Base-by-base conservation (phyloP, 2,888 invertebrate species). In the Scaptomyza cyrtandrae region DNA sequence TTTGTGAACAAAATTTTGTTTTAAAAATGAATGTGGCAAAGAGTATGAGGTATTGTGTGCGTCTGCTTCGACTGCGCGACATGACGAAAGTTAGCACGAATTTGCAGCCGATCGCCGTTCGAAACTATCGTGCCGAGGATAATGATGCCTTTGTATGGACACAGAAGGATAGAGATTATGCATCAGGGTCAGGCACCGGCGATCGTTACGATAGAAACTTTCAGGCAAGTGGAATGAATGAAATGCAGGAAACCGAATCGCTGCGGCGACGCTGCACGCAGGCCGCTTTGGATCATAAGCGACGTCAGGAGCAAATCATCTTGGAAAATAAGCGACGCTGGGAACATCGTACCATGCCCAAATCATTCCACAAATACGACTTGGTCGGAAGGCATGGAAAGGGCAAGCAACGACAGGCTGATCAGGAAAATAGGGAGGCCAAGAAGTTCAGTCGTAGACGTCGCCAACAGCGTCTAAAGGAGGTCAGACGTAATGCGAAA, bases 301-400 rank as follows among this genome's bases (percentile, higher is more conserved):
- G 78, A 0, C 73, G 78, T 3, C 73, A 74, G 73, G 60, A 45
- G 29, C 67, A 56, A n/a, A 77, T 74, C 29, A 66, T 74, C 3
- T n/a, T 50, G 11, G 73, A 74, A 7, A 74, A 74, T 13, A 73
- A 44, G 5, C 19, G 3, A 0, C 43, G 50, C 1, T 74, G 73
- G 73, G 48, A 60, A 3, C 44, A 45, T 1, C 78, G 73, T 0
- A 7, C 29, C 0, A 68, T 59, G 39, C 59, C 73, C 0, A 59
- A 56, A 1, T 7, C 24, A 0, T 27, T 31, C 3, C 13, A 37
- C 1, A 11, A 11, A 0, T 31, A 65, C 13, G n/a, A 10, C 6
- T 11, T 14, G 0, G 10, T 13, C 5, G 2, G 11, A 2, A 6
- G 5, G 0, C 11, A 49, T 3, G 27, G 24, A 7, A 37, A 52